These are phyloP conservation scores for Iphiclides podalirius DNA, from an alignment of 2,888 invertebrate genomes.

Conservation along the genomic window DNA sequence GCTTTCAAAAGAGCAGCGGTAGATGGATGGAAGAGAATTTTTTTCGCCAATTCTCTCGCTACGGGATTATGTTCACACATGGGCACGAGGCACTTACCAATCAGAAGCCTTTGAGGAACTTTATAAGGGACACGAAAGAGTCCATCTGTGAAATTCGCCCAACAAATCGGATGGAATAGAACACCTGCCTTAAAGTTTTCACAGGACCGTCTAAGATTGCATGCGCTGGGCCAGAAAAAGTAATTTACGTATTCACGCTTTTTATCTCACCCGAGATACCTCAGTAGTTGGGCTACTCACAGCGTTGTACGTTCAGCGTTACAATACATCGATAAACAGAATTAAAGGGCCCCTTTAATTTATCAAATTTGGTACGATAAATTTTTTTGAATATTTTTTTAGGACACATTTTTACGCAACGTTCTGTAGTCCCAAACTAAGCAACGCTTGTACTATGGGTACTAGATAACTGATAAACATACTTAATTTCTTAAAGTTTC, in stretches of 20 bases:
- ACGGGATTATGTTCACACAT: conserved; percentile 63
- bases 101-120: conserved; percentile 59
- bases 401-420: too few species aligned
- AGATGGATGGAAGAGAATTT: conserved; percentile 50
- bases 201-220: conserved; percentile 21
- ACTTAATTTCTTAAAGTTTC: too few species aligned
- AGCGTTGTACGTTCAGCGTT: too few species aligned
- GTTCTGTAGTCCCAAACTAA: too few species aligned
- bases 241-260: conserved; percentile 19
- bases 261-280: conserved; percentile 4
- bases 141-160: conserved; percentile 29
- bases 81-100: conserved; percentile 45
- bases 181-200: conserved; percentile 23
- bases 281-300: not conserved
- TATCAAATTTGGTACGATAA: too few species aligned
- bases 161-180: conserved; percentile 24
- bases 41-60: conserved; percentile 46
- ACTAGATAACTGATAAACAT: too few species aligned
- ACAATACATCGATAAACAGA: too few species aligned
- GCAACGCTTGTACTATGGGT: too few species aligned
- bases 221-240: conserved; percentile 21
- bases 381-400: too few species aligned
- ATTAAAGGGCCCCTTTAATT: too few species aligned
- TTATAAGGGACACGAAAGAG: conserved; percentile 35
- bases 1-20: conserved; percentile 71